Evolutionary conservation across 1,140 invertebrate genomes (phyloP).

Genomic region (Stratiolaelaps scimitus): DNA sequence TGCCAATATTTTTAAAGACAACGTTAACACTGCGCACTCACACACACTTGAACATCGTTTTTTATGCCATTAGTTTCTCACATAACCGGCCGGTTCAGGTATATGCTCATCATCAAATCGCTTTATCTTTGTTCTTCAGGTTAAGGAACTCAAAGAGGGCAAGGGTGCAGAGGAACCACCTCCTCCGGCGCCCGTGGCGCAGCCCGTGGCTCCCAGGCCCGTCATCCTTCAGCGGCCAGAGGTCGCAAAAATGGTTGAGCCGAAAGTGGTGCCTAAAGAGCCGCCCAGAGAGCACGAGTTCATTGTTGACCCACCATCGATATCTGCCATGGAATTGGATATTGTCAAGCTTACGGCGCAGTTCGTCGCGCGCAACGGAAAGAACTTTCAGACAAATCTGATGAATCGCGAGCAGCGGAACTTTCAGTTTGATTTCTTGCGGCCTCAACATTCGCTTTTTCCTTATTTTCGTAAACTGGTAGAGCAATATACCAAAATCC

Average conservation of each 20-base stretch:
- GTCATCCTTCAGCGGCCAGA: conserved; percentile 62
- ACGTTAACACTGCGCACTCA: too few relatives aligned
- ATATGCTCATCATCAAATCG: too few relatives aligned
- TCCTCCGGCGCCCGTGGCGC: conserved; percentile 30
- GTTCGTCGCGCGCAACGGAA: conserved; percentile 94
- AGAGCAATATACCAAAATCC: conserved; percentile 93
- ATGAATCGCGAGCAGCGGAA: conserved; percentile 98
- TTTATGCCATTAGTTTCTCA: too few relatives aligned
- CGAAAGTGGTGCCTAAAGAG: conserved; percentile 82
- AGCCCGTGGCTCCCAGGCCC: conserved; percentile 33
- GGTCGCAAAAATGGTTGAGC: conserved; percentile 69
- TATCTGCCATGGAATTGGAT: conserved; percentile 96
- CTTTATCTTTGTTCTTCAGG: conserved; percentile 39
- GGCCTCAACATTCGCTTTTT: conserved; percentile 95
- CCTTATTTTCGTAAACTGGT: conserved; percentile 96
- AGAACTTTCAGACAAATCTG: conserved; percentile 91
- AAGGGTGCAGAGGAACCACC: conserved; percentile 43
- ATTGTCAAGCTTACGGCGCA: conserved; percentile 96
- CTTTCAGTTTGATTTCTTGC: conserved; percentile 96
- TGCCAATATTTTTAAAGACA: too few relatives aligned
- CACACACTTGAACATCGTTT: too few relatives aligned
- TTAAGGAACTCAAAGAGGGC: conserved; percentile 86
- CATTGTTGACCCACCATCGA: conserved; percentile 92
- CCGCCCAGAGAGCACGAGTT: conserved; percentile 94
- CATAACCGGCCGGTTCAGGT: too few relatives aligned